Conservation (phyloP, 2,888 invertebrate species). For the Aplocera efformata region DNA sequence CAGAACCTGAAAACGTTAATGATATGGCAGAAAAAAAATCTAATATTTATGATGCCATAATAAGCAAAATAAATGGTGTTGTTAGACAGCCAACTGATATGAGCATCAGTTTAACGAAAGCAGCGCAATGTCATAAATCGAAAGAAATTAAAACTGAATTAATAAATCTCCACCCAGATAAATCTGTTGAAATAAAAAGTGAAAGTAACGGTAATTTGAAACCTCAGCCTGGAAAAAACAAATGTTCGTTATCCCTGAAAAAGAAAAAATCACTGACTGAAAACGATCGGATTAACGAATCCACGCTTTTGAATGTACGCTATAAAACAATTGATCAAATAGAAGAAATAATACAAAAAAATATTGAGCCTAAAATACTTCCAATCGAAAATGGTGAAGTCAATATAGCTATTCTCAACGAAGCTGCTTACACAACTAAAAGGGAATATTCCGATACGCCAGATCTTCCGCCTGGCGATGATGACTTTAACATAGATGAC, state of each 20-base stretch:
- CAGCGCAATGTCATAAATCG: neutral
- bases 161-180: slow-evolving; percentile 11
- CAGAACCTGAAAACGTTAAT: neutral
- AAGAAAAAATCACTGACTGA: slow-evolving; percentile 6
- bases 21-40: neutral
- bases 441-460: slow-evolving; percentile 12
- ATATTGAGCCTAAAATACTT: slow-evolving; percentile 8
- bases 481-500: slow-evolving; percentile 34
- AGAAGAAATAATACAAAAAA: slow-evolving; percentile 17
- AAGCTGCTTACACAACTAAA: slow-evolving; percentile 13
- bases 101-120: slow-evolving; percentile 5
- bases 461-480: slow-evolving; percentile 18
- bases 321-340: slow-evolving; percentile 21
- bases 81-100: neutral
- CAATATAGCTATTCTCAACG: slow-evolving; percentile 13
- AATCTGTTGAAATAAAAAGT: slow-evolving; percentile 1
- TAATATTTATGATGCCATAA: neutral
- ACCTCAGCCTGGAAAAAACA: slow-evolving; percentile 5
- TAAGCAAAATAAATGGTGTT: neutral
- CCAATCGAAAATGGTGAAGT: slow-evolving; percentile 18
- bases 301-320: neutral
- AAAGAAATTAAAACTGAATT: slow-evolving; percentile 20
- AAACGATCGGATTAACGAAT: neutral
- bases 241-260: slow-evolving; percentile 8
- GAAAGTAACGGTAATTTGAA: slow-evolving; percentile 6